Conservation (phyloP, 2,113 vertebrate genomes). For the Callopanchax toddi region DNA sequence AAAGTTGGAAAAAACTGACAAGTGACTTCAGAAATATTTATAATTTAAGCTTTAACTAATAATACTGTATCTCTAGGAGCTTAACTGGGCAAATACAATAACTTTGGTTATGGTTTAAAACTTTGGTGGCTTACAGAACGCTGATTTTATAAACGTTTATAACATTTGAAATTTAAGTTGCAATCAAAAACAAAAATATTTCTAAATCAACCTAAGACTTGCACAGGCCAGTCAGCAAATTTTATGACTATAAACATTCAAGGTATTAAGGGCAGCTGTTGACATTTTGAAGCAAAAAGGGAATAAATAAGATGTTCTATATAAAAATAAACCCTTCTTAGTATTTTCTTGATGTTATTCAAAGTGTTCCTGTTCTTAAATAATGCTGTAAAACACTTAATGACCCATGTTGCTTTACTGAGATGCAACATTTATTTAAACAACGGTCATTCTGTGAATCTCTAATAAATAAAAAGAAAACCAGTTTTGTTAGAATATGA, state of each 20-base stretch:
- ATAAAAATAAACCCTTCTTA: no score
- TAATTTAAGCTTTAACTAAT: not conserved
- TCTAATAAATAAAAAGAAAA: no score
- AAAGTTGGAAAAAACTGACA: constrained; percentile 22
- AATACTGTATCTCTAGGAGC: not conserved
- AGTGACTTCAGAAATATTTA: not conserved
- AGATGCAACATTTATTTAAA: not conserved
- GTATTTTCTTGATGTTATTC: no score
- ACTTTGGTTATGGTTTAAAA: constrained; percentile 19
- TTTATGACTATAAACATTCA: no score
- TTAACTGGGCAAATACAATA: not conserved
- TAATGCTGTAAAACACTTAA: no score
- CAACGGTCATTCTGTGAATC: not conserved
- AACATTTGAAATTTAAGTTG: not conserved
- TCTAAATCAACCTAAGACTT: not conserved
- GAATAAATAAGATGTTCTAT: no score
- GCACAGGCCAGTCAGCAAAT: no score
- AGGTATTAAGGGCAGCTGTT: constrained; percentile 9
- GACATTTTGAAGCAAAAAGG: constrained; percentile 24
- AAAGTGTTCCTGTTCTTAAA: no score
- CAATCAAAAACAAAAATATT: not conserved
- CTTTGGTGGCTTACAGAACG: constrained; percentile 10
- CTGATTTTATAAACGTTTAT: not conserved
- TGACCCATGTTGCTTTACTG: not conserved
- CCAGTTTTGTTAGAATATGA: no score